Evolutionary conservation across 2,113 vertebrate genomes (phyloP).

Genomic region (Charadrius vociferus): DNA sequence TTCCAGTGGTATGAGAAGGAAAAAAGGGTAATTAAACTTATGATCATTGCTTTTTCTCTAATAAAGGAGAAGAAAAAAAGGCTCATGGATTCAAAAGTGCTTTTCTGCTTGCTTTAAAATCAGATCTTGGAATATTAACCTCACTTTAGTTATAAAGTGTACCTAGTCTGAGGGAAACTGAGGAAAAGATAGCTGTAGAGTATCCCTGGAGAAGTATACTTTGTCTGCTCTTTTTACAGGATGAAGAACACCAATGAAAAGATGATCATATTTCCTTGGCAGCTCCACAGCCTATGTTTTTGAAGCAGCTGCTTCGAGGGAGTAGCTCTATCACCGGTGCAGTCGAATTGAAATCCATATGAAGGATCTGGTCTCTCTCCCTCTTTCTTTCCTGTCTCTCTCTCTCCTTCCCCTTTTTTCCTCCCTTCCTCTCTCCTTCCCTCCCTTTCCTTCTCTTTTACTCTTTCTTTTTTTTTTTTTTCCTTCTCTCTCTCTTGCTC

Average conservation of each 20-base stretch:
- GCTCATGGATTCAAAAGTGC: neutral
- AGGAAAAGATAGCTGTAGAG: neutral
- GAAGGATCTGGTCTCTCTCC: neutral
- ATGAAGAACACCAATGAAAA: neutral
- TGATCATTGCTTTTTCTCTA: neutral
- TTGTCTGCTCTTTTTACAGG: neutral
- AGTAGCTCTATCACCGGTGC: neutral
- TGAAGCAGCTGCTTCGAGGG: neutral
- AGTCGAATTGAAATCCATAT: neutral
- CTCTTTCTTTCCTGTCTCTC: neutral
- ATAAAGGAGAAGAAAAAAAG: neutral
- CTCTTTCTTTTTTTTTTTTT: neutral
- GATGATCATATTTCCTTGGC: neutral
- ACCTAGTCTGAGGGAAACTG: neutral
- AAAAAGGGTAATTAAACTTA: neutral
- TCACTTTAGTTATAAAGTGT: conserved; percentile 2
- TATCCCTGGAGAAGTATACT: neutral
- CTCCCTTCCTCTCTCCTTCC: no score
- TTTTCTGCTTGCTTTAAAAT: conserved; percentile 27
- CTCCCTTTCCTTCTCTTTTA: neutral
- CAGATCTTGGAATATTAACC: neutral
- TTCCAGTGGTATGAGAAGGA: neutral
- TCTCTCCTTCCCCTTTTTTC: neutral
- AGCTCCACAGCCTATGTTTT: neutral
- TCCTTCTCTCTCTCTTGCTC: neutral